Evolutionary conservation across 1,140 invertebrate genomes (phyloP), one percentile per base, ranked within the genome.

Genomic region (Papilio aristodemus): DNA sequence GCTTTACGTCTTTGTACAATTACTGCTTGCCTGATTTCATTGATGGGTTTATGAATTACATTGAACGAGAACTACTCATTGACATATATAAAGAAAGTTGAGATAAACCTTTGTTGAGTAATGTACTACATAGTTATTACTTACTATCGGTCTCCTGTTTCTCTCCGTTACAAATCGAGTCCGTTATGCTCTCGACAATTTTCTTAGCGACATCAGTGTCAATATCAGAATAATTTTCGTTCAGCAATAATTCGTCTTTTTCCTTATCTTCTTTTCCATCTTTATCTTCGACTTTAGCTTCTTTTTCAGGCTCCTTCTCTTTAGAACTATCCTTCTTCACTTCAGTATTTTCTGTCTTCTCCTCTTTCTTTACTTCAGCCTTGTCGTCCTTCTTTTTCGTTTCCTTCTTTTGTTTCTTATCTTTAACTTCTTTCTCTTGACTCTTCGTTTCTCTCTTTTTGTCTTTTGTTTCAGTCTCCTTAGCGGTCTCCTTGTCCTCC

Each of bases 171-270:
- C 95, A 94, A 64, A 95, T 95, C 4, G 95, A 94, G 85, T 97
- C 96, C 0, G 95, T 96, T 43, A 97, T 95, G 74, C 95, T 96
- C 89, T 98, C 97, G 10, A 98, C 96, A 77, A 98, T 96, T 90
- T 97, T 97, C 83, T 98, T 98, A 0, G 96, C 97, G 79, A 97
- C 96, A 77, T 97, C 97, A 9, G 96, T 94, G 84, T 95, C 94
- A 38, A 96, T 94, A 69, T 93, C 90, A 11, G 90, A 85, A 68
- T 92, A 90, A 74, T 86, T 92, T 41, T 91, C 90, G 70, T 89
- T 87, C 39, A 91, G 73, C n/a, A 90, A 69, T 36, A 90, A 68
- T 37, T 90, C 86, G 25, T 89, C 86, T 69, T 85, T 89, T 14
- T 70, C 76, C 68, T 83, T 87, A n/a, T 77, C 78, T 10, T 27